These are phyloP conservation scores for Popillia japonica DNA, from an alignment of 1,140 invertebrate species.

Conservation along the genomic window DNA sequence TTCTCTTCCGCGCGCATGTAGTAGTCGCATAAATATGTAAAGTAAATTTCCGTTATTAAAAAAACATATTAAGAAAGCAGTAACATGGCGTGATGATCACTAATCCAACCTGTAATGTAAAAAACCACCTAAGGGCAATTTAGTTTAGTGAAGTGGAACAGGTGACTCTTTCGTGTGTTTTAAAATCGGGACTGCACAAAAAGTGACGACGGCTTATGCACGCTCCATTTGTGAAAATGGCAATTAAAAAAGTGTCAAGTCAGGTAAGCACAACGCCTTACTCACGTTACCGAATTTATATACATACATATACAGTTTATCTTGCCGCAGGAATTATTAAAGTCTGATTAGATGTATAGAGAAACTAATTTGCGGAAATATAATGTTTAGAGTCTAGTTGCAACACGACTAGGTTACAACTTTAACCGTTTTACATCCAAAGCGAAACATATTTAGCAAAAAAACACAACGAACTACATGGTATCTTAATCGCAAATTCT, in stretches of 20 bases:
- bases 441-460: not conserved
- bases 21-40: too few species aligned
- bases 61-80: slow-evolving; percentile 19
- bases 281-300: not conserved
- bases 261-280: slow-evolving; percentile 3
- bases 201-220: slow-evolving; percentile 3
- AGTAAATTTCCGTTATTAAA: not conserved
- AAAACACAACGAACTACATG: not conserved
- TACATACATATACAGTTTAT: not conserved
- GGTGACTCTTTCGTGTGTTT: slow-evolving; percentile 19
- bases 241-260: slow-evolving; percentile 17
- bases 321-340: too few species aligned
- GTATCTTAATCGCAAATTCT: slow-evolving; percentile 8
- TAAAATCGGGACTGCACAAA: not conserved
- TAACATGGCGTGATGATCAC: not conserved
- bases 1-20: too few species aligned
- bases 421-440: not conserved
- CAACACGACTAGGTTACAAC: too few species aligned
- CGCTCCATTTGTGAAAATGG: slow-evolving; percentile 28
- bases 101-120: slow-evolving; percentile 2
- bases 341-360: too few species aligned
- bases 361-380: too few species aligned
- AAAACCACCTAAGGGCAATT: not conserved
- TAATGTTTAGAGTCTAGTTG: too few species aligned
- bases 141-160: slow-evolving; percentile 9